Evolutionary conservation across 2,113 vertebrate species (phyloP), one percentile per base, ranked within the genome.

Genomic region (Ivindomyrus marchei): DNA sequence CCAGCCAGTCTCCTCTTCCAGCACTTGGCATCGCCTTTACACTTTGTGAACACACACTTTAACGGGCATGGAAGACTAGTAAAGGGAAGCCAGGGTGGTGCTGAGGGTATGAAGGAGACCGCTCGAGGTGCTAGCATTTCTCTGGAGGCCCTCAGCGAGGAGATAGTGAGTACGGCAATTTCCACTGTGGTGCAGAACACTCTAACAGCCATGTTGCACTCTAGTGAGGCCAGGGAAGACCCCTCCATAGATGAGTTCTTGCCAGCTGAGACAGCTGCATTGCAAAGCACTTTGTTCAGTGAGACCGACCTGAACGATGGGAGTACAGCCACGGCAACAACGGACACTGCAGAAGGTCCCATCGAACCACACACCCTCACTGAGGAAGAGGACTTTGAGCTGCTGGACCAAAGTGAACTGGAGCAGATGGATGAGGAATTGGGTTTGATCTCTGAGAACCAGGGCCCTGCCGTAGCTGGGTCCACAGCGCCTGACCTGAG

Each of bases 41-140:
- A 99, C 94, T 99, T 99, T 95, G 98, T 99, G 93, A 99, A 99
- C 96, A 98, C 98, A 0, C 98, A 99, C 95, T 99, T 99, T 96
- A 99, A 99, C 10, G 98, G 98, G 90, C 94, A 95, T 0, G 92
- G 92, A 19, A 93, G 93, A 92, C 95, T 96, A 83, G 94, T 9
- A 0, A 92, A 92, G 92, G 58, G 92, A 92, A 66, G 11, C 92
- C 88, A 90, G 85, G 88, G 93, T 39, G n/a, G 15, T n/a, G 70
- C 66, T 42, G 88, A 49, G 21, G 74, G 74, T 42, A 42, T 42
- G 74, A 80, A 80, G n/a, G 36, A 95, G 85, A 24, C 89, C 87
- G 93, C 88, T 87, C 89, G n/a, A 92, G 91, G 92, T 88, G 85
- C 94, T 6, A 50, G 53, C 42, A 19, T 46, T 52, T 96, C 95